phyloP scores from a whole-genome alignment of 2,797 vertebrate species.

The Dendrocincla tyrannina region DNA sequence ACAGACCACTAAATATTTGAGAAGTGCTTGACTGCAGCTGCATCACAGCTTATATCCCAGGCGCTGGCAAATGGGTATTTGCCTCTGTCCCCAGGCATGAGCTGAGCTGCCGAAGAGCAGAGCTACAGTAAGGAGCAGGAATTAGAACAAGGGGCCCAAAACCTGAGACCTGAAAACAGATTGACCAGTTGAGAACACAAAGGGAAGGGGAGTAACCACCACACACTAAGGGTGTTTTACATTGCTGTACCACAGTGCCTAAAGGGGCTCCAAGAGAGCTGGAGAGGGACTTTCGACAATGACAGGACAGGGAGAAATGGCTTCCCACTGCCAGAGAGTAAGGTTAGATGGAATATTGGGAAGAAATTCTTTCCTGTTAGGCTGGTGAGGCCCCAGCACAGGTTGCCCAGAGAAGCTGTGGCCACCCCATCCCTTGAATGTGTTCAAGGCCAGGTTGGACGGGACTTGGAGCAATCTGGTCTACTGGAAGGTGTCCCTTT shows the following conservation, averaged over 20 bases:
- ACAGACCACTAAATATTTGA: neutral
- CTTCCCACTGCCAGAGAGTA: neutral
- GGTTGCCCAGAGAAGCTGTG: neutral
- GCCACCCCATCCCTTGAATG: neutral
- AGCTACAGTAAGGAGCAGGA: neutral
- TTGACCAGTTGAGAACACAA: neutral
- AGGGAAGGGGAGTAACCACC: neutral
- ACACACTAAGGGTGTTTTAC: neutral
- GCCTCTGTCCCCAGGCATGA: accelerated
- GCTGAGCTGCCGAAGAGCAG: neutral
- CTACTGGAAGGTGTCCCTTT: neutral
- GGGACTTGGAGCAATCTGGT: neutral
- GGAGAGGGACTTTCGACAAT: neutral
- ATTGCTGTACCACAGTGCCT: neutral
- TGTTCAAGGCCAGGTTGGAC: accelerated
- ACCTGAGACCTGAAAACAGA: neutral
- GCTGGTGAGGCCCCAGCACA: neutral
- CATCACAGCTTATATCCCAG: neutral
- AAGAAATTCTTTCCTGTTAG: neutral
- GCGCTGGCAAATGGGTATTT: neutral
- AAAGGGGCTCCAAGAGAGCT: neutral
- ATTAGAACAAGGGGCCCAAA: neutral
- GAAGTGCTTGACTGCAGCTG: neutral
- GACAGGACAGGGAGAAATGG: neutral
- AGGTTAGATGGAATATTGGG: neutral